Base-by-base conservation (phyloP, 2,888 invertebrate species). In the Teleiodes luculella region DNA sequence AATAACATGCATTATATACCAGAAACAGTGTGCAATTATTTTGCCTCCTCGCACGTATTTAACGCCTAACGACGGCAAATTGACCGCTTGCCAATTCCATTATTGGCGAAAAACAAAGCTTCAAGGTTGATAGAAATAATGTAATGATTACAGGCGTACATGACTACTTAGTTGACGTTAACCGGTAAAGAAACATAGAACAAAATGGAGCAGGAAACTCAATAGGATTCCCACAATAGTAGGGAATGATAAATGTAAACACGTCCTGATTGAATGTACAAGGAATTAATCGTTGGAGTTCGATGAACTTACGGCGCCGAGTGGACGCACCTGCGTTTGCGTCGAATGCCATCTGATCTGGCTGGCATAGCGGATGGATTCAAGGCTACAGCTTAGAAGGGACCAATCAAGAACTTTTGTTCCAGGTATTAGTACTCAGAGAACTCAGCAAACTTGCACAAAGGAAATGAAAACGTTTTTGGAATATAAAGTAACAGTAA, bases 321-420 rank as follows among this genome's bases (percentile, higher is more conserved):
- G 60, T 65, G 63, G 65, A 63, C 74, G 73, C 83, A 85, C 85
- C 84, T 85, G 86, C 80, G 76, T 70, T 63, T 72, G 74, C 70
- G 73, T 70, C 69, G 71, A 67, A 66, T 63, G 64, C 64, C 68
- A 68, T 67, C 70, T 66, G 67, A 64, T 59, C 39, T 43, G 72
- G 68, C 39, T 43, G 72, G 68, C 80, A 77, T 49, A 71, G 68
- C 81, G 77, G 81, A 79, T 72, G 73, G 74, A 67, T 70, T 65
- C 80, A 81, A 81, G 82, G 82, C 67, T 80, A 65, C 66, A 56
- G 73, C 74, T 72, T 75, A 66, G 24, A 53, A 64, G 63, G 65
- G 62, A 67, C 66, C 67, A 70, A 16, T 30, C 14, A 16, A 48
- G n/a, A 16, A 7, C 31, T 47, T 47, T 31, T 47, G 46, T 47